Conservation (phyloP, 1,140 invertebrate species). For the Drosophila oshimai region DNA sequence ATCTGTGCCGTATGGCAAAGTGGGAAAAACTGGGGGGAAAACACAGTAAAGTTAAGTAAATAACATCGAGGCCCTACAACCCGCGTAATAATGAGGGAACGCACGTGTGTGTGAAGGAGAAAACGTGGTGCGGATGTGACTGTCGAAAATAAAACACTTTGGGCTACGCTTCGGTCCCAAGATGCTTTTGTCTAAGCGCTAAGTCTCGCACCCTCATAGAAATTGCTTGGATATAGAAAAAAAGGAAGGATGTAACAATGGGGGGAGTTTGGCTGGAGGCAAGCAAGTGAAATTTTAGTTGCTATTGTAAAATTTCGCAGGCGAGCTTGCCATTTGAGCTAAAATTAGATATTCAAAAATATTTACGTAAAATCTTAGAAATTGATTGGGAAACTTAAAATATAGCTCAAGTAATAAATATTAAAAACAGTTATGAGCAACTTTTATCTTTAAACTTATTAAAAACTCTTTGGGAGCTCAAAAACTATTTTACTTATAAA, state of each 20-base stretch:
- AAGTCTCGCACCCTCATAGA: conserved; percentile 42
- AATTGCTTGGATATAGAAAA: neutral
- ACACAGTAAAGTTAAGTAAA: conserved; percentile 60
- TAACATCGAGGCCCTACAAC: conserved; percentile 41
- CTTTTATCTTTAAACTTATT: too few species aligned
- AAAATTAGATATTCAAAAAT: neutral
- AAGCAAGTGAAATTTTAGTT: conserved; percentile 12
- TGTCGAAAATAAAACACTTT: conserved; percentile 70
- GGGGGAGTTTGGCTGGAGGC: neutral
- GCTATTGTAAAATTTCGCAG: conserved; percentile 11
- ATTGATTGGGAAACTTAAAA: too few species aligned
- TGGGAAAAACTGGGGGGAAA: conserved; percentile 11
- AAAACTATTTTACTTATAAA: too few species aligned
- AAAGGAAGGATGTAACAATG: neutral
- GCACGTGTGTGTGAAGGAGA: conserved; percentile 16
- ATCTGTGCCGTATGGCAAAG: conserved; percentile 42
- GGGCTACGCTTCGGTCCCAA: conserved; percentile 52
- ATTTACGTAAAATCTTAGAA: neutral
- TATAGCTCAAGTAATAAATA: too few species aligned
- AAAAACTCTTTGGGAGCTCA: too few species aligned
- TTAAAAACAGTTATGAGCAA: too few species aligned
- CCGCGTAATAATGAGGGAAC: conserved; percentile 57
- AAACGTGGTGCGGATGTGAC: conserved; percentile 66
- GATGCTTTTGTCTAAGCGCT: conserved; percentile 71
- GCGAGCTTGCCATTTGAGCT: neutral